A percentile compares a stretch with the other conserved stretches of the same genome.
phyloP scores from a whole-genome alignment of 2,888 invertebrate species.

The Tachystola acroxantha region DNA sequence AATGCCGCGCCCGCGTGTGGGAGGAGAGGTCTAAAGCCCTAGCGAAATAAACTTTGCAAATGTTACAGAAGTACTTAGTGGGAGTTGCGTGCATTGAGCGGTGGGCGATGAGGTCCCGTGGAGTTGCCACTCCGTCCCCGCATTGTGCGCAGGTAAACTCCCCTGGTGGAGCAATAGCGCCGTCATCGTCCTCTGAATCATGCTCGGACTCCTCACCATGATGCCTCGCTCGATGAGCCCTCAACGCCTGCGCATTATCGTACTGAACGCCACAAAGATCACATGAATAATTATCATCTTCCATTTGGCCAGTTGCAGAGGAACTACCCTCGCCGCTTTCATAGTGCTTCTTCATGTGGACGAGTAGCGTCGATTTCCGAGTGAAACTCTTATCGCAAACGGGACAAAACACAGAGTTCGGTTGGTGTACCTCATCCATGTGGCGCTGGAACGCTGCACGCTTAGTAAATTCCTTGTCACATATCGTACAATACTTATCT shows the following conservation, averaged over 20 bases:
- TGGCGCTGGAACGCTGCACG: slow-evolving; percentile 80
- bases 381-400: slow-evolving; percentile 81
- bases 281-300: slow-evolving; percentile 69
- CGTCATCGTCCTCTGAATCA: slow-evolving; percentile 59
- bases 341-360: slow-evolving; percentile 81
- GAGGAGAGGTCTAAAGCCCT: slow-evolving; percentile 63
- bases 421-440: slow-evolving; percentile 76
- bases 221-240: slow-evolving; percentile 79
- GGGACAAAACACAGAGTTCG: slow-evolving; percentile 77
- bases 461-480: slow-evolving; percentile 80
- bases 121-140: slow-evolving; percentile 73
- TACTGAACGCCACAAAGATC: slow-evolving; percentile 80
- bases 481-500: slow-evolving; percentile 77
- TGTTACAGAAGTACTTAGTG: slow-evolving; percentile 76
- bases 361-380: slow-evolving; percentile 79
- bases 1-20: slow-evolving; percentile 69
- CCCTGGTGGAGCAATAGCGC: slow-evolving; percentile 46
- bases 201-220: slow-evolving; percentile 61
- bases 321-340: slow-evolving; percentile 58
- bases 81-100: slow-evolving; percentile 72
- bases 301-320: slow-evolving; percentile 34
- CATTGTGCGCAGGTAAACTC: slow-evolving; percentile 76
- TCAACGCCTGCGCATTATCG: slow-evolving; percentile 75
- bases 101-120: slow-evolving; percentile 76
- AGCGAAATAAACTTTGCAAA: slow-evolving; percentile 76